Evolutionary conservation across 2,797 vertebrate genomes (phyloP), one percentile per base, ranked within the genome.

Genomic region (Oceanodroma leucorhoa): DNA sequence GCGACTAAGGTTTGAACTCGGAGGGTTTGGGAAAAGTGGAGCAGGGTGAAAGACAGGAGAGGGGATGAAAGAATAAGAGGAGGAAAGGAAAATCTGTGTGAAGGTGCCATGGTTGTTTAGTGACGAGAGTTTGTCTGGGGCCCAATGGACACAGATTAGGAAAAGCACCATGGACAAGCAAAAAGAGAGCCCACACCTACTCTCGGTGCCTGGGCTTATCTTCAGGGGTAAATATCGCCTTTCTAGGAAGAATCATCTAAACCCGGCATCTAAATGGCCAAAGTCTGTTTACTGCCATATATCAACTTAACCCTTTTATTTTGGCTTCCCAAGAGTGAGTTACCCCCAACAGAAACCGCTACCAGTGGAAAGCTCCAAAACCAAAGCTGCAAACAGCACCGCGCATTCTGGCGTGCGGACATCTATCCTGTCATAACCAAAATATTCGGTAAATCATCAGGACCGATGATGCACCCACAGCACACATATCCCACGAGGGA

Each of bases 401-500:
- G 0, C 5, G 0, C 0, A 0, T 7, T 11, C 45, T 32, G 54
- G 13, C 3, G 1, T 3, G 15, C 1, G 10, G 10, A 43, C 6
- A 1, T 11, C 80, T 54, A 26, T 11, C 50, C 23, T 5, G 4
- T 66, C 75, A 21, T 2, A 50, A 45, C 36, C 61, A 43, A 71
- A 92, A 38, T 3, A 60, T 38, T 19, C 70, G 3, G 0, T 0
- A 78, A 79, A 48, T 32, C 48, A 29, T 15, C 65, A 10, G 36
- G 0, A 12, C 40, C 1, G 5, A 20, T 1, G 43, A 81, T 11
- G 67, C 11, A 5, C 46, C 51, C 30, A 2, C 14, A 54, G 61
- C 65, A 23, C 30, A 22, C 6, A 1, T 2, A 50, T 43, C 75
- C 81, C 79, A 20, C 0, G 7, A 34, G 81, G 15, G n/a, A 38